Percentiles rank a stretch among this genome's conserved stretches.
Evolutionary conservation across 2,113 vertebrate genomes (phyloP).

Genomic region (Gasterosteus nipponicus): DNA sequence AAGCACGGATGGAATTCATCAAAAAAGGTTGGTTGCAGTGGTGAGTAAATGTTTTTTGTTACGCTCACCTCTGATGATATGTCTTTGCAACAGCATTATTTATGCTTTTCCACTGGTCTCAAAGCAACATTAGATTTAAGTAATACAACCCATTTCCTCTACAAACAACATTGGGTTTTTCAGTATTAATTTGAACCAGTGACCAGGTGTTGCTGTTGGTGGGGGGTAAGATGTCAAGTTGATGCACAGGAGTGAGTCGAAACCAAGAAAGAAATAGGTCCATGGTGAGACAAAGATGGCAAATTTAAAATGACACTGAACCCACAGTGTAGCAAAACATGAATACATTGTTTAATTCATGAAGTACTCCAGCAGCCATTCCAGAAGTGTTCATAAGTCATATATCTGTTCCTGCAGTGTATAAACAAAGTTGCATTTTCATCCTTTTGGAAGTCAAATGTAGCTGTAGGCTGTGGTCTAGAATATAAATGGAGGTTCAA

Average conservation of each 20-base stretch:
- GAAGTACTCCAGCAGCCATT: constrained; percentile 1
- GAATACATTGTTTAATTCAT: constrained; percentile 36
- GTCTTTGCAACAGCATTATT: background rate
- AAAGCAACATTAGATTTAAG: background rate
- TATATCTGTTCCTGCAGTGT: background rate
- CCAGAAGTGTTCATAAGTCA: constrained; percentile 11
- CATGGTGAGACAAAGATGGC: constrained; percentile 38
- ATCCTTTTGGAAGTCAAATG: background rate
- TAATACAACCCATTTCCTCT: background rate
- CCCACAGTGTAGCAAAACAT: constrained; percentile 41
- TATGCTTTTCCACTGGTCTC: background rate
- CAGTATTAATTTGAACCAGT: constrained; percentile 52
- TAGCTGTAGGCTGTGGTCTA: background rate
- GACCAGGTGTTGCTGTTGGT: constrained; percentile 45
- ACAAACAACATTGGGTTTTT: constrained; percentile 6
- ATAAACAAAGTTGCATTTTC: background rate
- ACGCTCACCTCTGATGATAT: background rate
- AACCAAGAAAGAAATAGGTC: constrained; percentile 65
- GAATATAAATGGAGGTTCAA: constrained; percentile 1
- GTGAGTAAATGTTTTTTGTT: background rate
- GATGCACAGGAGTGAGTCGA: constrained; percentile 8
- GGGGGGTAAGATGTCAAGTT: constrained; percentile 56
- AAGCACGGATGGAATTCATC: background rate
- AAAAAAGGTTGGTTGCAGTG: background rate
- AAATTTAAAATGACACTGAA: constrained; percentile 56